Base-by-base conservation (phyloP, 2,888 invertebrate species). In the Antitype chi region DNA sequence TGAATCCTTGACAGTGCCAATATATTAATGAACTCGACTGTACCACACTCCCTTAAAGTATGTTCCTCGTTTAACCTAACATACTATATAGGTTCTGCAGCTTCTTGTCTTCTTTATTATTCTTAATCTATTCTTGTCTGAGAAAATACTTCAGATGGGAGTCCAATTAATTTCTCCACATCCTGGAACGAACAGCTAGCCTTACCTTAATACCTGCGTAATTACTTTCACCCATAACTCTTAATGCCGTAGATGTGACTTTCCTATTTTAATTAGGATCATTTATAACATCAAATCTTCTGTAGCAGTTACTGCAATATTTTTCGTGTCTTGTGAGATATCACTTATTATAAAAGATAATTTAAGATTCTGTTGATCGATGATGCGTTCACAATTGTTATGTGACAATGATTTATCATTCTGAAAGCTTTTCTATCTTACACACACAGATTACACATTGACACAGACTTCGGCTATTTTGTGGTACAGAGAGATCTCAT, bases 121-220 rank as follows among this genome's bases (percentile, higher is more conserved):
- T 53, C 32, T 0, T 43, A 17, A 23, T 23, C 5, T 43, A 15
- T 75, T 47, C 38, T 47, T 20, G 62, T 20, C 28, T 43, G 67
- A 32, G 52, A 74, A 32, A 60, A 25, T 78, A n/a, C 4, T 57
- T 38, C 9, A 23, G 5, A 17, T 23, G 53, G 23, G 17, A 38
- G 9, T 76, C 52, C 3, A 68, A 60, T 67, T 53, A 76, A 68
- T 23, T 8, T 13, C 25, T 47, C n/a, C 55, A 38, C 17, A 11
- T 17, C 2, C 25, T 47, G 53, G 32, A 67, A 69, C 69, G 8
- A 49, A 47, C 15, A 23, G 3, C 1, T 59, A 15, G 17, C 15
- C 15, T 66, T 23, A 32, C 11, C 23, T 6, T 72, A 52, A 53
- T 70, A 0, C 43, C 43, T 20, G 17, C 52, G 20, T 59, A 20